phyloP scores from a whole-genome alignment of 1,140 invertebrate species.

The roundworm (Caenorhabditis elegans) region DNA sequence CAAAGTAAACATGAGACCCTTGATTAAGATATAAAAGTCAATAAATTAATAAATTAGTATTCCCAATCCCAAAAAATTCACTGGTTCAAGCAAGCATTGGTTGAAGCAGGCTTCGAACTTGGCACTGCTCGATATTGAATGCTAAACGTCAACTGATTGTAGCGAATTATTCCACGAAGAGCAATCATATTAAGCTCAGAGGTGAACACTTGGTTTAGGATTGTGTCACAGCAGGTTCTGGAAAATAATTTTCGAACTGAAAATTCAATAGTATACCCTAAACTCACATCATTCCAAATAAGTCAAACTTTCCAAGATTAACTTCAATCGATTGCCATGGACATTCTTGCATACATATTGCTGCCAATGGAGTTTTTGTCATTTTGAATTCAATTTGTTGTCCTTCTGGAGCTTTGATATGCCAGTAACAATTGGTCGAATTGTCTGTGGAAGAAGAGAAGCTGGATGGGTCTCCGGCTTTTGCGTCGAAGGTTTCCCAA shows the following conservation, averaged over 20 bases:
- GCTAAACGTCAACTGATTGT: neutral
- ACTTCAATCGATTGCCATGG: conserved; percentile 30
- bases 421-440: conserved; percentile 12
- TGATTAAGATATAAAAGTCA: no score
- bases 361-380: neutral
- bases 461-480: conserved; percentile 21
- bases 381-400: conserved; percentile 20
- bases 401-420: neutral
- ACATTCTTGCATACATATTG: conserved; percentile 21
- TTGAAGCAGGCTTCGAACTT: neutral
- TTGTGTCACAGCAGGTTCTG: conserved; percentile 9
- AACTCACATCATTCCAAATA: conserved; percentile 31
- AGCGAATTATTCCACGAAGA: neutral
- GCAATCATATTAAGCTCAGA: neutral
- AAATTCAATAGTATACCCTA: neutral
- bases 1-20: no score
- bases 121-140: neutral
- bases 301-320: neutral
- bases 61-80: neutral
- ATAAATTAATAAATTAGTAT: no score
- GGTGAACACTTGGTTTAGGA: neutral
- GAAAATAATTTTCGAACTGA: neutral
- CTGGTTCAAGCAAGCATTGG: neutral
- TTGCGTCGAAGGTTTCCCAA: conserved; percentile 16
- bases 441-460: neutral